Evolutionary conservation across 2,797 vertebrate species (phyloP), one percentile per base, ranked within the genome.

Genomic region (Esox lucius): DNA sequence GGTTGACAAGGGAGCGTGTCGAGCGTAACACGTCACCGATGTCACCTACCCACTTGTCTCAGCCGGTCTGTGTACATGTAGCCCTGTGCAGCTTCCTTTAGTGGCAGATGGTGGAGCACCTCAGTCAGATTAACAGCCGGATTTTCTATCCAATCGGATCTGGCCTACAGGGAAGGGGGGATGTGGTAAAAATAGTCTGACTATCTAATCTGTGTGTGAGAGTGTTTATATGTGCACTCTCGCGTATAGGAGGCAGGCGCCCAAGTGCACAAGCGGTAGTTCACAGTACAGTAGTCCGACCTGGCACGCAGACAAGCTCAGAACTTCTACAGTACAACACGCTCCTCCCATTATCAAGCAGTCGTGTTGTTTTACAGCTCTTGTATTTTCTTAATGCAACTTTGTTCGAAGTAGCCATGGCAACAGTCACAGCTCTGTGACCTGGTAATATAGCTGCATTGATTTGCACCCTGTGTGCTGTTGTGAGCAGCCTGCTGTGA

Each of bases 61-160:
- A 73, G 78, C 66, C 2, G 31, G 53, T 28, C 12, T 70, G 65
- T 64, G 15, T 46, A 53, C 82, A 39, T 66, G 79, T 78, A 73
- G 82, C 87, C 82, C 76, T 62, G 78, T 39, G 74, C 83, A 82
- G 86, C 75, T 83, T 22, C 19, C 26, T 86, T 85, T 72, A 81
- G 83, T 86, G 91, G 89, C 93, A 95, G 92, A 93, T 94, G 94
- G 93, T 74, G 28, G 83, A 82, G 88, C 90, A 91, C 89, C 90
- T 90, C 90, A 82, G 83, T 88, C 84, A 92, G 92, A 94, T 94
- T 94, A 93, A 93, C 92, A 90, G 89, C 85, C 85, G 84, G 91
- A 91, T 93, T 91, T 91, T 86, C 90, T 76, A 75, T 89, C 89
- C 90, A 93, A 92, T 93, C 87, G 81, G 92, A 89, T 93, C 91